Evolutionary conservation across 2,888 invertebrate genomes (phyloP).

Genomic region (Rhagium mordax): DNA sequence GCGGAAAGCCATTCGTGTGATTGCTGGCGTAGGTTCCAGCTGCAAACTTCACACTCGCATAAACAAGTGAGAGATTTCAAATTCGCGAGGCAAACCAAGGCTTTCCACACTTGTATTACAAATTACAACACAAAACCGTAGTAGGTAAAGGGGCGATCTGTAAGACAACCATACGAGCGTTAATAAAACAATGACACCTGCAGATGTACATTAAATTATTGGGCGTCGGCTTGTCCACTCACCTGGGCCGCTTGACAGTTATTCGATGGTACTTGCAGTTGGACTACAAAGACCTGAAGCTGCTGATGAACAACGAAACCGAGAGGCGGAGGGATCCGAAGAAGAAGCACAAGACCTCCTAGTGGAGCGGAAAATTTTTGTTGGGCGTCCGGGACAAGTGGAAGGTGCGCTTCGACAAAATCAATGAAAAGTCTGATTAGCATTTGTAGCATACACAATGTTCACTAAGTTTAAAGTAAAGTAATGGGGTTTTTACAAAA

Average conservation of each 20-base stretch:
- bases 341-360: slow-evolving; percentile 81
- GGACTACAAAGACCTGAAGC: slow-evolving; percentile 80
- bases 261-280: slow-evolving; percentile 72
- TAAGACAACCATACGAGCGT: background rate
- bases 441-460: slow-evolving; percentile 31
- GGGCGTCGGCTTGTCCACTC: slow-evolving; percentile 64
- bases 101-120: no score
- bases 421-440: slow-evolving; percentile 63
- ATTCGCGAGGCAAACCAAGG: no score
- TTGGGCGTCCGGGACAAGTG: slow-evolving; percentile 58
- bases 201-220: slow-evolving; percentile 67
- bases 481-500: background rate
- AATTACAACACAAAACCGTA: background rate
- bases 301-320: slow-evolving; percentile 71
- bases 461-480: background rate
- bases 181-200: slow-evolving; percentile 54
- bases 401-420: slow-evolving; percentile 59
- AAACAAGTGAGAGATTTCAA: no score
- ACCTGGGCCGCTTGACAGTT: slow-evolving; percentile 65
- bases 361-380: slow-evolving; percentile 66
- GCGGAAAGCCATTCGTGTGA: no score
- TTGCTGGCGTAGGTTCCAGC: no score
- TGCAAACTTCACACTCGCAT: no score
- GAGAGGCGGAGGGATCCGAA: slow-evolving; percentile 75
- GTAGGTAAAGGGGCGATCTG: slow-evolving; percentile 13